Evolutionary conservation across 2,113 vertebrate species (phyloP), one percentile per base, ranked within the genome.

Genomic region (Peromyscus californicus): DNA sequence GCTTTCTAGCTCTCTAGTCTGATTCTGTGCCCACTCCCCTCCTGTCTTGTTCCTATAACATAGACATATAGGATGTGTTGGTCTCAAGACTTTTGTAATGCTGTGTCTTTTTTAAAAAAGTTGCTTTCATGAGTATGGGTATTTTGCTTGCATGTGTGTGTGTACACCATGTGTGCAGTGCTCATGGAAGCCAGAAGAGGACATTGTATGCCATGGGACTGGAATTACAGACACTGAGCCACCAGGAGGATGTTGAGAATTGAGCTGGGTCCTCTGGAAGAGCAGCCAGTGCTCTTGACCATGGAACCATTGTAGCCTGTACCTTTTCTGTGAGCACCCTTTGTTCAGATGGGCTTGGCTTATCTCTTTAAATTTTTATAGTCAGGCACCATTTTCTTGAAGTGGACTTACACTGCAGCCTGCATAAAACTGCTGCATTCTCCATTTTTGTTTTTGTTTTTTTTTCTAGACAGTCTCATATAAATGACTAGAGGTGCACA

Each of bases 361-460:
- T 82, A 72, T 26, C 24, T 72, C 61, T 19, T 59, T 22, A 84
- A 17, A 36, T 79, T 24, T 87, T 95, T 54, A 54, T 94, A 92
- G 84, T 54, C 24, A 89, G 61, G 75, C 10, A 93, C 87, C 24
- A 4, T 95, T 48, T 78, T 39, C 59, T 83, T 39, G 21, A 42
- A 90, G 57, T 91, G 31, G 16, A 36, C 26, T 94, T 76, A 42
- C 67, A 74, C 57, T 94, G 61, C 5, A 83, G 59, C 42, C n/a
- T 61, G 2, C 88, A 65, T 88, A 84, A 95, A 96, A 78, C 79
- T 92, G 63, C 51, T 94, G 2, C 24, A 79, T 67, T n/a, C 36
- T 8, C 45, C 17, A 83, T 2, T 72, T 29, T 11, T 22, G 4
- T 61, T 61, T 48, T 48, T 48, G 45, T 63, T 63, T 24, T 72